phyloP scores from a whole-genome alignment of 1,140 invertebrate species.

The Pseudomyrmex gracilis region DNA sequence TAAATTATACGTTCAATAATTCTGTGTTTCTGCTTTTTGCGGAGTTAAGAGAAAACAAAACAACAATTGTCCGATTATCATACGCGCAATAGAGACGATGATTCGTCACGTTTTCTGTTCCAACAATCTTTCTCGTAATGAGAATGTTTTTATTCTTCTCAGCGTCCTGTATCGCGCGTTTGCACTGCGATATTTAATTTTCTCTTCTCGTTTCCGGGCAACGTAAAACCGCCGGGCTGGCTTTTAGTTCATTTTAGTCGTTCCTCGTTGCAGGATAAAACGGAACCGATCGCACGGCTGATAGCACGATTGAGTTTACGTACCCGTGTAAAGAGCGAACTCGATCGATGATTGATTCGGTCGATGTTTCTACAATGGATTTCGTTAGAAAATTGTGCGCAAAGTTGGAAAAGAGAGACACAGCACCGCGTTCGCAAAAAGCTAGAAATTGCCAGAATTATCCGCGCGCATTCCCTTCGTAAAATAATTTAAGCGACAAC shows the following conservation, averaged over 20 bases:
- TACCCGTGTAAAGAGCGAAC: conserved; percentile 26
- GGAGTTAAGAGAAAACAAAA: too few relatives aligned
- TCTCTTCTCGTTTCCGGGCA: conserved; percentile 26
- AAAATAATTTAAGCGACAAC: not conserved
- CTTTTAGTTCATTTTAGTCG: conserved; percentile 55
- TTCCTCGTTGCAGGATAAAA: conserved; percentile 40
- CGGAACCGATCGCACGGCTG: conserved; percentile 35
- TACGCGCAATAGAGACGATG: too few relatives aligned
- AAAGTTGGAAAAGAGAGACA: not conserved
- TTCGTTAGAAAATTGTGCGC: conserved; percentile 8
- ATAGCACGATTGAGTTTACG: conserved; percentile 49
- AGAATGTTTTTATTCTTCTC: conserved; percentile 14
- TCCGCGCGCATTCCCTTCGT: not conserved
- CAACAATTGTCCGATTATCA: too few relatives aligned
- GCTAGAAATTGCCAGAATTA: not conserved
- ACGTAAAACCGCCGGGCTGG: conserved; percentile 22
- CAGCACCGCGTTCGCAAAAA: not conserved
- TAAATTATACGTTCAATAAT: too few relatives aligned
- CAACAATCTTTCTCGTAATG: conserved; percentile 19
- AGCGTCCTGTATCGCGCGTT: not conserved
- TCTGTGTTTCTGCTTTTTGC: too few relatives aligned
- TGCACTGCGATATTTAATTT: conserved; percentile 51
- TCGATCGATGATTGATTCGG: conserved; percentile 46
- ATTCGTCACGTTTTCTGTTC: not conserved
- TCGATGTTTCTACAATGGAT: conserved; percentile 41